A percentile compares a stretch with the other conserved stretches of the same genome.
Evolutionary conservation across 2,888 invertebrate genomes (phyloP).

Genomic region (Coenonympha glycerion): DNA sequence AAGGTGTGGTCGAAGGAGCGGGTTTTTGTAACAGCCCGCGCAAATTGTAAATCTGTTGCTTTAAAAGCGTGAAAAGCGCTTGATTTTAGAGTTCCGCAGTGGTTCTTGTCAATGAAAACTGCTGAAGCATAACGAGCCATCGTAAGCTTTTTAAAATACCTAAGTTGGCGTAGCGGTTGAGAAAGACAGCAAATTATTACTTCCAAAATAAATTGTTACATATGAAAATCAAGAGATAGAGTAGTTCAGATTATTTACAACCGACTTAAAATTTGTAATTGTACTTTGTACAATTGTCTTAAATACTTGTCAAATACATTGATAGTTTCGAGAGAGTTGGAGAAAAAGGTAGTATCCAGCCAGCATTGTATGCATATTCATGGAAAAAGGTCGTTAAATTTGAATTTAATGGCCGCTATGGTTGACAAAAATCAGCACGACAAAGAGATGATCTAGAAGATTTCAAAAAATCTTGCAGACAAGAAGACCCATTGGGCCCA

Average conservation of each 20-base stretch:
- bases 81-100: slow-evolving; percentile 16
- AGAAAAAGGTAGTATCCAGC: slow-evolving; percentile 14
- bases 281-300: background rate
- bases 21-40: slow-evolving; percentile 33
- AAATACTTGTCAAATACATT: slow-evolving; percentile 20
- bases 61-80: slow-evolving; percentile 34
- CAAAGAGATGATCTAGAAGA: background rate
- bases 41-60: slow-evolving; percentile 34
- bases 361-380: slow-evolving; percentile 23
- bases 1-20: slow-evolving; percentile 29
- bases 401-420: slow-evolving; percentile 14
- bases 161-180: too few relatives aligned
- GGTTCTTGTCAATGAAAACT: background rate
- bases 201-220: too few relatives aligned
- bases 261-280: too few relatives aligned
- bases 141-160: too few relatives aligned
- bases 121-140: too few relatives aligned
- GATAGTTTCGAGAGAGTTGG: slow-evolving; percentile 13
- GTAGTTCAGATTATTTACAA: too few relatives aligned
- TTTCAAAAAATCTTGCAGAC: too few relatives aligned
- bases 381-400: slow-evolving; percentile 10
- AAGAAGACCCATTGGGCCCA: too few relatives aligned
- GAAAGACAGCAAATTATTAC: too few relatives aligned
- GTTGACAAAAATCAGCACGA: background rate
- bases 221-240: too few relatives aligned